A percentile compares a stretch with the other conserved stretches of the same genome.
phyloP scores from a whole-genome alignment of 2,797 vertebrate genomes.

The Australoheros facetus region DNA sequence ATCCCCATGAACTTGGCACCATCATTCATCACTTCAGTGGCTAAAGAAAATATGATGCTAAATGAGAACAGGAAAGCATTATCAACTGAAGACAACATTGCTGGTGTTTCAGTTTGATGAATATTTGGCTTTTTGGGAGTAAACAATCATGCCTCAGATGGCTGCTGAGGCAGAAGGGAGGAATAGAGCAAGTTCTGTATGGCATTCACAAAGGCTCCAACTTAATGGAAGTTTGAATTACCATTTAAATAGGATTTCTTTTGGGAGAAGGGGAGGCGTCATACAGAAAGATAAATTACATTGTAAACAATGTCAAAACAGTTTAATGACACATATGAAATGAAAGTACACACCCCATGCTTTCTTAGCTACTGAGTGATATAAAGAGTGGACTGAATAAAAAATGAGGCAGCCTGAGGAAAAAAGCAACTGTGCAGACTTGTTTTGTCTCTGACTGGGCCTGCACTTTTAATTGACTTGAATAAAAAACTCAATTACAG shows the following conservation, averaged over 20 bases:
- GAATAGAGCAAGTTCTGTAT: conserved; percentile 68
- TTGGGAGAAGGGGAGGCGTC: conserved; percentile 67
- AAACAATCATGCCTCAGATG: conserved; percentile 71
- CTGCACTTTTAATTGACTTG: conserved; percentile 80
- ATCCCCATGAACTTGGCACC: conserved; percentile 46
- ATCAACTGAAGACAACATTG: conserved; percentile 53
- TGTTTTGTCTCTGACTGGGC: conserved; percentile 73
- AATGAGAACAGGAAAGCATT: conserved; percentile 58
- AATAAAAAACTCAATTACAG: conserved; percentile 82
- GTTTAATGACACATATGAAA: conserved; percentile 82
- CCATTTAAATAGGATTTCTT: conserved; percentile 84
- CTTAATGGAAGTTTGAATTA: conserved; percentile 83
- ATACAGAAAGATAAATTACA: conserved; percentile 81
- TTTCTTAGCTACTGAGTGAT: conserved; percentile 73
- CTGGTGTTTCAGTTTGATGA: conserved; percentile 66
- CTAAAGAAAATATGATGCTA: conserved; percentile 54
- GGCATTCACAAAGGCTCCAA: conserved; percentile 73
- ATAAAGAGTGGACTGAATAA: conserved; percentile 75
- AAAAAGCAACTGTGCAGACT: conserved; percentile 57
- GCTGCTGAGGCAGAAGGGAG: conserved; percentile 61
- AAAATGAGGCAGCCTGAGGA: conserved; percentile 64
- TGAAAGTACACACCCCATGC: conserved; percentile 68
- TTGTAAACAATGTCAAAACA: conserved; percentile 83
- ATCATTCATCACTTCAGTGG: conserved; percentile 46
- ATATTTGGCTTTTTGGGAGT: conserved; percentile 74